Conservation (phyloP, 2,888 invertebrate species). For the Unio pictorum region DNA sequence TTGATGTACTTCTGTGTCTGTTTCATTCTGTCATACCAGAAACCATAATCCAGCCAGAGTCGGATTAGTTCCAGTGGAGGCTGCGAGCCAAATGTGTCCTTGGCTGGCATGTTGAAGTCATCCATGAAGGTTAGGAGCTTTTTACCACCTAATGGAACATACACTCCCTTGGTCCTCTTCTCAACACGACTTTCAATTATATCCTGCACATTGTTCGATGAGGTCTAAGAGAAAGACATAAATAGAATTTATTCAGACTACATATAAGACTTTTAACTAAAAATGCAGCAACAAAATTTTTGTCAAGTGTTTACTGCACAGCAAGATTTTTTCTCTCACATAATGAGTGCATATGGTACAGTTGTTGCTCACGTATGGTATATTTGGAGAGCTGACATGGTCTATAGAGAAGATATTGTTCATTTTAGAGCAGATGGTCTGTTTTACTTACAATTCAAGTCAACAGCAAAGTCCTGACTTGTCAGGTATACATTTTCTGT, state of each 20-base stretch:
- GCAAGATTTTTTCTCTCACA: no score
- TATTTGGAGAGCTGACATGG: no score
- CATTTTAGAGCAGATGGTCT: no score
- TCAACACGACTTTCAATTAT: slow-evolving; percentile 89
- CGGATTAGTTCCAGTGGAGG: slow-evolving; percentile 88
- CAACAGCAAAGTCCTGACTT: no score
- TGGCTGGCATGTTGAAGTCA: slow-evolving; percentile 93
- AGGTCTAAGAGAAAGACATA: slow-evolving; percentile 75
- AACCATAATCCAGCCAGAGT: slow-evolving; percentile 90
- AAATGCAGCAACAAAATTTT: not conserved
- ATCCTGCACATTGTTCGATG: slow-evolving; percentile 87
- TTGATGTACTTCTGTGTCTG: slow-evolving; percentile 84
- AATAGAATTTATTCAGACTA: not conserved
- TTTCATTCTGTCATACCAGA: slow-evolving; percentile 85
- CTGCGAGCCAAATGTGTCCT: slow-evolving; percentile 90
- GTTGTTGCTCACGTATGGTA: no score
- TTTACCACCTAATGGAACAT: slow-evolving; percentile 85
- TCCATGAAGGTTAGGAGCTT: slow-evolving; percentile 90
- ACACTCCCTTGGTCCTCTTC: slow-evolving; percentile 89
- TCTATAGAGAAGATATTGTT: no score
- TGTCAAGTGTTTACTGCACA: not conserved
- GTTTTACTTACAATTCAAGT: no score
- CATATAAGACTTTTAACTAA: not conserved
- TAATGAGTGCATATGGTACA: no score
- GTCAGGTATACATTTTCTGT: no score